phyloP scores from a whole-genome alignment of 2,113 vertebrate genomes.

The Suncus etruscus region DNA sequence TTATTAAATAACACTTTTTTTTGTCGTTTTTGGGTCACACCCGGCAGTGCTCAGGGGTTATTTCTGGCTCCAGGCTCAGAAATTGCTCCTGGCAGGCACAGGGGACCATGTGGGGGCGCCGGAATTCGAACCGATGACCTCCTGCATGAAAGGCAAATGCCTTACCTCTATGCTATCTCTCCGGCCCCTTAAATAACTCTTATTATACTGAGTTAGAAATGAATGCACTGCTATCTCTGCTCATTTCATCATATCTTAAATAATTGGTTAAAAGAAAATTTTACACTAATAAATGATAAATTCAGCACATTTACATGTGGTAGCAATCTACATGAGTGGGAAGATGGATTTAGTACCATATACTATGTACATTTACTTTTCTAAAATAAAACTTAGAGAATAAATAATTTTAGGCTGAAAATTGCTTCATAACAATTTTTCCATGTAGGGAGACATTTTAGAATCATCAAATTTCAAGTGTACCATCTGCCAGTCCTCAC shows the following conservation, averaged over 20 bases:
- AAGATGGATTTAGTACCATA: background rate
- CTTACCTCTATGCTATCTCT: too few relatives aligned
- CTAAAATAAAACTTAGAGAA: conserved; percentile 37
- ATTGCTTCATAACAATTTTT: background rate
- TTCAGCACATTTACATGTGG: conserved; percentile 55
- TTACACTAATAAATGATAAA: conserved; percentile 22
- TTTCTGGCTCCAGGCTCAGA: too few relatives aligned
- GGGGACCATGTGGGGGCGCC: too few relatives aligned
- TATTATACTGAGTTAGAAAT: background rate
- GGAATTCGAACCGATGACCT: too few relatives aligned
- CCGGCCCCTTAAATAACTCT: too few relatives aligned
- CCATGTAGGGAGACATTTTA: background rate
- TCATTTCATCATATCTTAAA: conserved; percentile 26
- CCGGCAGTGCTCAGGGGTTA: too few relatives aligned
- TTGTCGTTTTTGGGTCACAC: too few relatives aligned
- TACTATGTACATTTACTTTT: conserved; percentile 9
- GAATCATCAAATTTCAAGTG: conserved; percentile 37
- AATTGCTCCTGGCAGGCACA: too few relatives aligned
- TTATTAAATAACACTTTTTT: too few relatives aligned
- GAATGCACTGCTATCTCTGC: background rate
- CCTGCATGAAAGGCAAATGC: too few relatives aligned
- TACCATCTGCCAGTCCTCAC: background rate
- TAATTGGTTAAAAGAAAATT: background rate
- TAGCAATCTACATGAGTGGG: background rate
- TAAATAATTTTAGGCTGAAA: conserved; percentile 6